Percentiles rank a stretch among this genome's conserved stretches.
phyloP scores from a whole-genome alignment of 2,888 invertebrate species.

The Meandrusa payeni region DNA sequence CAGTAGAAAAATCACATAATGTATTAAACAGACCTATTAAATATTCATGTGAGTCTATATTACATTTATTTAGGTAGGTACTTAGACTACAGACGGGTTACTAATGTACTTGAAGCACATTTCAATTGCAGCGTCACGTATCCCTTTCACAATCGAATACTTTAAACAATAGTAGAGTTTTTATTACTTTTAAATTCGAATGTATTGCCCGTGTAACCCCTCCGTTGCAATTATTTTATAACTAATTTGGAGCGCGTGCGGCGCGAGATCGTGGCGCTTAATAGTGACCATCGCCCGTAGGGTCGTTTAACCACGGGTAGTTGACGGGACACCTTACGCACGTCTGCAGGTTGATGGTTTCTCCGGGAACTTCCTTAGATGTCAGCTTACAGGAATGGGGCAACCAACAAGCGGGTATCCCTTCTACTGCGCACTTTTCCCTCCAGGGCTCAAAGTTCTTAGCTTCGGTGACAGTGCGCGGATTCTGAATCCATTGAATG shows the following conservation, averaged over 20 bases:
- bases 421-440: slow-evolving; percentile 95
- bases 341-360: slow-evolving; percentile 95
- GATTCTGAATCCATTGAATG: slow-evolving; percentile 97
- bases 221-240: slow-evolving; percentile 58
- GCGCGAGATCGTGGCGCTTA: slow-evolving; percentile 80
- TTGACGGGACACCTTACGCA: slow-evolving; percentile 96
- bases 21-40: slow-evolving; percentile 79
- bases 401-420: slow-evolving; percentile 91
- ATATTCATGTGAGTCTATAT: slow-evolving; percentile 81
- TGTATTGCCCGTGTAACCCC: slow-evolving; percentile 62
- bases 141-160: slow-evolving; percentile 44
- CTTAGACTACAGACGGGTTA: slow-evolving; percentile 80
- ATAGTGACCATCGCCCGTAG: slow-evolving; percentile 93
- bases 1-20: slow-evolving; percentile 78
- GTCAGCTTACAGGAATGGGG: slow-evolving; percentile 95
- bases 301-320: slow-evolving; percentile 97
- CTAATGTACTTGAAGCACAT: slow-evolving; percentile 69
- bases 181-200: slow-evolving; percentile 43
- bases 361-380: slow-evolving; percentile 95
- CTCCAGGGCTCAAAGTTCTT: slow-evolving; percentile 97
- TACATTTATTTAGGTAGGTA: slow-evolving; percentile 76
- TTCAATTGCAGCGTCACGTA: slow-evolving; percentile 68
- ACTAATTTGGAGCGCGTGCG: slow-evolving; percentile 64
- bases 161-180: slow-evolving; percentile 34
- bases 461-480: slow-evolving; percentile 89